These are phyloP conservation scores for Brachylomia viminalis DNA, from an alignment of 2,888 invertebrate genomes.

Conservation along the genomic window DNA sequence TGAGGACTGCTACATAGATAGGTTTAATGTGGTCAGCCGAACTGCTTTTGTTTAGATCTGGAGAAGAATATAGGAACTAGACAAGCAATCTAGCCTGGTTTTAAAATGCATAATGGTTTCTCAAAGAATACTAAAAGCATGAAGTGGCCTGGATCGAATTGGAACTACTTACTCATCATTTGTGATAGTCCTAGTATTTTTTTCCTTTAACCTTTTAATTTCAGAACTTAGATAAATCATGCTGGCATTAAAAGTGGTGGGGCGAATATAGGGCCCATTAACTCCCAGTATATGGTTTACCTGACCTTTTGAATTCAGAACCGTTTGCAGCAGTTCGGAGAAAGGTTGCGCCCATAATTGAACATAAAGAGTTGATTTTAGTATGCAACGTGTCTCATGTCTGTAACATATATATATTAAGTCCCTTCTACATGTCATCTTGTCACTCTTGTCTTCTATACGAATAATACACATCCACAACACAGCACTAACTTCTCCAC, in stretches of 20 bases:
- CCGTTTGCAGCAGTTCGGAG: neutral
- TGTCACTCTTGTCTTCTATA: neutral
- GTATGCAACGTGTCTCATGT: neutral
- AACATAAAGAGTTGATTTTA: neutral
- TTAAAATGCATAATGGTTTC: neutral
- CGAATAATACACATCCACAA: constrained; percentile 2
- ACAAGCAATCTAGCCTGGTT: neutral
- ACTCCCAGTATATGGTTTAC: neutral
- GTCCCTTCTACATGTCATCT: too few species aligned
- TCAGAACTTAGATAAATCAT: neutral
- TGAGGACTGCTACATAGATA: constrained; percentile 35
- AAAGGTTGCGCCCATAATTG: neutral
- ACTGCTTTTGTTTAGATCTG: constrained; percentile 33
- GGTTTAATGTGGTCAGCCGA: constrained; percentile 37
- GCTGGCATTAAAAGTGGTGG: neutral
- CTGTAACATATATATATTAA: neutral
- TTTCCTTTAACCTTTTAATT: neutral
- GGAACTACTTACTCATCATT: too few species aligned
- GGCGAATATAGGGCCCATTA: neutral
- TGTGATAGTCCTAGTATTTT: too few species aligned
- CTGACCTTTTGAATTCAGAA: neutral
- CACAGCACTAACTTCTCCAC: constrained; percentile 15
- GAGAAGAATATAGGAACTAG: neutral
- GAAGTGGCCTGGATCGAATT: neutral
- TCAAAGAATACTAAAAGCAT: neutral